Evolutionary conservation across 2,113 vertebrate species (phyloP).

Genomic region (Piliocolobus tephrosceles): DNA sequence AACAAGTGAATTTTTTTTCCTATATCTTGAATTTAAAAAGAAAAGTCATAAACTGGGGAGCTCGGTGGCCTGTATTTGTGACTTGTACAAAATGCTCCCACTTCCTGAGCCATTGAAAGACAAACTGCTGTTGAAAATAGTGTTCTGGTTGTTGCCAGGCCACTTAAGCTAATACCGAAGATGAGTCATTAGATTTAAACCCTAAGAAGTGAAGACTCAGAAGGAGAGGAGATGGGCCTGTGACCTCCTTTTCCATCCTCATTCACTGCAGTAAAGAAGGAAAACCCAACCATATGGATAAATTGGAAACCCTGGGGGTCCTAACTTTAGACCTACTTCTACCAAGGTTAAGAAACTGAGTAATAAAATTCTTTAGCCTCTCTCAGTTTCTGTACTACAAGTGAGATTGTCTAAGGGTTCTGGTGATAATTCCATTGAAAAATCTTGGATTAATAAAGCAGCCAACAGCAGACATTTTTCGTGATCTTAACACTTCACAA

Average conservation of each 20-base stretch:
- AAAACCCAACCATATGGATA: not conserved
- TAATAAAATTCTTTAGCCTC: not conserved
- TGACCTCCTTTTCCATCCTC: slow-evolving; percentile 31
- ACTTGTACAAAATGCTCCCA: slow-evolving; percentile 10
- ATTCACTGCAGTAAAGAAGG: not conserved
- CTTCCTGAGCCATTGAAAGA: slow-evolving; percentile 28
- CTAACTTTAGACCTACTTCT: not conserved
- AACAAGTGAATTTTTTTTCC: not conserved
- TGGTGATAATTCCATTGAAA: not conserved
- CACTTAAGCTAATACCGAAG: slow-evolving; percentile 3
- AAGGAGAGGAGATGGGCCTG: not conserved
- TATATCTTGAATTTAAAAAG: slow-evolving; percentile 40
- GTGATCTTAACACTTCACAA: not conserved
- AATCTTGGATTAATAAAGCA: not conserved
- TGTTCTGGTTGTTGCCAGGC: not conserved
- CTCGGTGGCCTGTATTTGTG: not conserved
- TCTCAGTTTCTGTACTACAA: not conserved
- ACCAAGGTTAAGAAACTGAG: not conserved
- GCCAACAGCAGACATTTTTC: not conserved
- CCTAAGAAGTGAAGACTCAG: slow-evolving; percentile 42
- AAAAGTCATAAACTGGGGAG: not conserved
- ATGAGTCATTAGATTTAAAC: slow-evolving; percentile 50
- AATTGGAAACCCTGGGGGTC: not conserved
- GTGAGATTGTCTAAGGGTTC: not conserved
- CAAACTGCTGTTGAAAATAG: slow-evolving; percentile 51